These are phyloP conservation scores for Vanessa tameamea DNA, from an alignment of 1,140 invertebrate species.

Conservation along the genomic window DNA sequence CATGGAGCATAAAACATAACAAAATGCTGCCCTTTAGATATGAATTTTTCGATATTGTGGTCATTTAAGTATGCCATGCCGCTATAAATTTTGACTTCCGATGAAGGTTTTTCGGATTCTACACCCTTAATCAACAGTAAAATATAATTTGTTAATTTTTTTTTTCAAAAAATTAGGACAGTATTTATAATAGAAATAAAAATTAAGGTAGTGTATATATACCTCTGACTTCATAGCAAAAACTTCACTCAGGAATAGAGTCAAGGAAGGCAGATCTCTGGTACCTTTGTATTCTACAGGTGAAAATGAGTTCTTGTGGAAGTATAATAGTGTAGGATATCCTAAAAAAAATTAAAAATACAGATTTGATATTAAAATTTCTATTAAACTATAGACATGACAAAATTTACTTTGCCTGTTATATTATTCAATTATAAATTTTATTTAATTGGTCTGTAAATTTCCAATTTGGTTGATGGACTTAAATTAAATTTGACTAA, in stretches of 20 bases:
- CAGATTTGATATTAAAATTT: neutral
- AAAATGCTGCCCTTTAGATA: slow-evolving; percentile 72
- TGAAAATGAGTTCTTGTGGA: slow-evolving; percentile 66
- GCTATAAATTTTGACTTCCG: slow-evolving; percentile 64
- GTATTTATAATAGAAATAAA: neutral
- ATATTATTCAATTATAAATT: too few species aligned
- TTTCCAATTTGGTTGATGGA: too few species aligned
- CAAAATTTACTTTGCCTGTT: neutral
- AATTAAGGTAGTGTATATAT: slow-evolving; percentile 7
- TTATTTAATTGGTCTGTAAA: too few species aligned
- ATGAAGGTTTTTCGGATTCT: slow-evolving; percentile 43
- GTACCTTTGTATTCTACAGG: slow-evolving; percentile 70
- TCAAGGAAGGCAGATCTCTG: slow-evolving; percentile 68
- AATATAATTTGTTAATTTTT: neutral
- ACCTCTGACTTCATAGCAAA: slow-evolving; percentile 65
- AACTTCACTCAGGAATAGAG: slow-evolving; percentile 69
- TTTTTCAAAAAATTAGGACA: too few species aligned
- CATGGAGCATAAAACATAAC: slow-evolving; percentile 74
- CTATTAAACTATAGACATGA: neutral
- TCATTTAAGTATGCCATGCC: slow-evolving; percentile 70
- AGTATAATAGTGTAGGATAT: slow-evolving; percentile 70
- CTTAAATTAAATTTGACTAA: too few species aligned
- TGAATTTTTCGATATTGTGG: slow-evolving; percentile 72
- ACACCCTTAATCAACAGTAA: slow-evolving; percentile 12
- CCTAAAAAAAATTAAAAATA: slow-evolving; percentile 46